These are phyloP conservation scores for Phrynosoma blainvillii DNA, from an alignment of 2,113 vertebrate species.

Conservation along the genomic window DNA sequence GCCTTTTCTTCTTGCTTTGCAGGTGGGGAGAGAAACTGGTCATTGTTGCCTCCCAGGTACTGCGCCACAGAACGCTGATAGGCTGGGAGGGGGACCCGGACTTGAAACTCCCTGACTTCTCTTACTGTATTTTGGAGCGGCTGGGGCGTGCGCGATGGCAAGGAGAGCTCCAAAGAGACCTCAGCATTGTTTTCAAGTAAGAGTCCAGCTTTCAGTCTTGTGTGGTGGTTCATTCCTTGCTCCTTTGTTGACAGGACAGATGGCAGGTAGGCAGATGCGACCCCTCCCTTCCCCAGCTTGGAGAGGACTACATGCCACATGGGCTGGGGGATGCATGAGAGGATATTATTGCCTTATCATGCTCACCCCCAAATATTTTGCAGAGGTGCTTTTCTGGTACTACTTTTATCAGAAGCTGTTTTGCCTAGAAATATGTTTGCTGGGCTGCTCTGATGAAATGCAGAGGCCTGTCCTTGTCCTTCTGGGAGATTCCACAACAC, in stretches of 20 bases:
- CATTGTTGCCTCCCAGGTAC: slow-evolving; percentile 85
- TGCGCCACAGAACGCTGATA: slow-evolving; percentile 86
- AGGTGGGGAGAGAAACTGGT: slow-evolving; percentile 92
- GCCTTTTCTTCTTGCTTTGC: slow-evolving; percentile 36
- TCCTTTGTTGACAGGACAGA: background rate
- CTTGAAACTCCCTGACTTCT: slow-evolving; percentile 85
- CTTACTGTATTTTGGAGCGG: slow-evolving; percentile 94
- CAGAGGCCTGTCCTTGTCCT: too few relatives aligned
- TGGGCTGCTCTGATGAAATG: too few relatives aligned
- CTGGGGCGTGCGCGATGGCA: slow-evolving; percentile 94
- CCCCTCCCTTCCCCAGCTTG: background rate
- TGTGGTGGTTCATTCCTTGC: background rate
- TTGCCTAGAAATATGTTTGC: too few relatives aligned
- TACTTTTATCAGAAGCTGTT: too few relatives aligned
- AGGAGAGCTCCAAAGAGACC: slow-evolving; percentile 93
- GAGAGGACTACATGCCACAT: background rate
- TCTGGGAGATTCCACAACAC: too few relatives aligned
- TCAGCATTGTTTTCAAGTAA: slow-evolving; percentile 88
- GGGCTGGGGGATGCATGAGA: too few relatives aligned
- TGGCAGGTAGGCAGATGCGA: too few relatives aligned
- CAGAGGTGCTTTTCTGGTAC: background rate
- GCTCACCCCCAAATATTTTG: background rate
- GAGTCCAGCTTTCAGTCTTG: background rate
- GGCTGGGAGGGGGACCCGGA: slow-evolving; percentile 89
- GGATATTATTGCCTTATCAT: background rate